A percentile compares a stretch with the other conserved stretches of the same genome.
Evolutionary conservation across 2,888 invertebrate species (phyloP).

Genomic region (Taenaris catops): DNA sequence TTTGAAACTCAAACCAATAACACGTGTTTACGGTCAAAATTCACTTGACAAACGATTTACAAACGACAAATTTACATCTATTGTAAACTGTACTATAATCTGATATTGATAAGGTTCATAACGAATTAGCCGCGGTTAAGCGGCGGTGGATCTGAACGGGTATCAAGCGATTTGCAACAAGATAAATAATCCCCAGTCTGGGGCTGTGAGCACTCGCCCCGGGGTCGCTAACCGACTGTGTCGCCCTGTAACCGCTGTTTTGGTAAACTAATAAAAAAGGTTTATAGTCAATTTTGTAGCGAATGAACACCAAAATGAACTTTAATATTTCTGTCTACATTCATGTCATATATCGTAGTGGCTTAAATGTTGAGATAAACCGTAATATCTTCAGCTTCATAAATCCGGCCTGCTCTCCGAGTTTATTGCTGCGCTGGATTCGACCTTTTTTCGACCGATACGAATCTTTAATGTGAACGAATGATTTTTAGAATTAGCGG

Average conservation of each 20-base stretch:
- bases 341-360: constrained; percentile 5
- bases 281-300: constrained; percentile 16
- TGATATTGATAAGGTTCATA: constrained; percentile 6
- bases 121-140: constrained; percentile 7
- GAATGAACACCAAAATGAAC: constrained; percentile 18
- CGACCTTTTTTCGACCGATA: no score
- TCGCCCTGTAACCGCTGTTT: constrained; percentile 17
- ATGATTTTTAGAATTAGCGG: no score
- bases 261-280: constrained; percentile 23
- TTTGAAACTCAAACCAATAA: constrained; percentile 2
- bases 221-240: constrained; percentile 18
- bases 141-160: constrained; percentile 10
- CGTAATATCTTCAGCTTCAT: constrained; percentile 8
- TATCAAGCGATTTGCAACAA: constrained; percentile 20
- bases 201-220: constrained; percentile 11
- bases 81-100: constrained; percentile 12
- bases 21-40: background rate
- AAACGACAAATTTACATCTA: background rate
- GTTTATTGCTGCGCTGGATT: constrained; percentile 1
- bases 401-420: constrained; percentile 1
- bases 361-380: constrained; percentile 10
- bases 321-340: constrained; percentile 18
- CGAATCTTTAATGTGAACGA: no score
- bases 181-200: constrained; percentile 22
- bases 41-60: background rate